phyloP scores from a whole-genome alignment of 2,888 invertebrate genomes.

The Chelonus formosanus region DNA sequence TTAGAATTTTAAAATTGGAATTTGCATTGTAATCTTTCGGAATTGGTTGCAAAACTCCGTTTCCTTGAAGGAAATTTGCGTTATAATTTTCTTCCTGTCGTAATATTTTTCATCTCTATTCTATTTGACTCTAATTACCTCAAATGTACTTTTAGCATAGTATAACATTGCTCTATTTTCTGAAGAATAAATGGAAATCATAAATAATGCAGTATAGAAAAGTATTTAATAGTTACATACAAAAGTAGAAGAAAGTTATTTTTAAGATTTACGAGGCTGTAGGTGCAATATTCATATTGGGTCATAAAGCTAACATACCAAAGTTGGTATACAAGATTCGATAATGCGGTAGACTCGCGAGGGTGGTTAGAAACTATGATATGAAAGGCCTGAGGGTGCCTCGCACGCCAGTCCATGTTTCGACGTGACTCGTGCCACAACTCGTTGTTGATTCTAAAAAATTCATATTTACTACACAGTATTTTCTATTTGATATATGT shows the following conservation, averaged over 20 bases:
- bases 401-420: constrained; percentile 59
- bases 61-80: no score
- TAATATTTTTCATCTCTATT: no score
- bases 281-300: constrained; percentile 30
- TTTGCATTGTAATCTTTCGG: no score
- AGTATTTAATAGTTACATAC: no score
- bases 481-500: neutral
- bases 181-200: no score
- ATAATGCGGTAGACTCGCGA: constrained; percentile 47
- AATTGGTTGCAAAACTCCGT: no score
- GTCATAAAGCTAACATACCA: constrained; percentile 20
- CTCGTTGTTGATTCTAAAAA: constrained; percentile 43
- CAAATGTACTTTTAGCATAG: no score
- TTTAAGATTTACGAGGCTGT: constrained; percentile 19
- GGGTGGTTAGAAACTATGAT: constrained; percentile 42
- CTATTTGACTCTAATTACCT: no score
- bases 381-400: constrained; percentile 44
- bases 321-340: constrained; percentile 42
- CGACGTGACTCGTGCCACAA: constrained; percentile 59
- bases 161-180: no score
- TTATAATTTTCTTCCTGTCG: no score
- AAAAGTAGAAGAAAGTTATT: constrained; percentile 10
- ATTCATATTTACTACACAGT: constrained; percentile 7
- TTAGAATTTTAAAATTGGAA: no score
- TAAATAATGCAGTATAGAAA: no score